Base-by-base conservation (phyloP, 2,888 invertebrate genomes). In the Eupithecia subumbrata region DNA sequence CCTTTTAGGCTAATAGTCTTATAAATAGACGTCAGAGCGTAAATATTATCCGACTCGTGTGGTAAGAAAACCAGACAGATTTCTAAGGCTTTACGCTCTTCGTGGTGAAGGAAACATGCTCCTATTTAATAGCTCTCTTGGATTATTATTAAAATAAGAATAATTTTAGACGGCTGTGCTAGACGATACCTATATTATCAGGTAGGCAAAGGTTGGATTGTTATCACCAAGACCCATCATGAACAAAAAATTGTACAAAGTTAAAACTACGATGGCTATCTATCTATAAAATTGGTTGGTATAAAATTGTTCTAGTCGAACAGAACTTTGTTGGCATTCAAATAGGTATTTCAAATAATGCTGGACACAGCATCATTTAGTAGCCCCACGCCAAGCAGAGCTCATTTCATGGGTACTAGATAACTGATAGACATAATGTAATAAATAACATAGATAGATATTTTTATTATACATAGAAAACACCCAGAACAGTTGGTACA, bases 1-100 rank as follows among this genome's bases (percentile, higher is more conserved):
- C 78, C 78, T 80, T 82, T 81, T 82, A 81, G 72, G 79, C 72
- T 82, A 80, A 81, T 82, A 76, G 76, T 71, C 71, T 80, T 82
- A 82, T 82, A 81, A 79, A 78, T 73, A 76, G 66, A 60, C 60
- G 60, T 60, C 60, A 14, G 25, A 60, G 60, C 22, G 60, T 60
- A 60, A 56, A 25, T 60, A 25, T 60, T 25, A 60, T 60, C 22
- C 60, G 60, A 1, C 60, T 60, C 5, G 12, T 60, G 22, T 56
- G 56, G 56, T 56, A 56, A 22, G 22, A 11, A 52, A 56, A 22
- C 22, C 22, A 25, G 60, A 60, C 60, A 60, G 56, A 56, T 25
- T 25, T 60, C 60, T 25, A 25, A 14, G 60, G 60, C 25, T 60
- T 25, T 25, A 9, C 14, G 25, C 60, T 60, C 60, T 60, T 60